These are phyloP conservation scores for Gambusia affinis DNA, from an alignment of 2,113 vertebrate genomes.

Conservation along the genomic window DNA sequence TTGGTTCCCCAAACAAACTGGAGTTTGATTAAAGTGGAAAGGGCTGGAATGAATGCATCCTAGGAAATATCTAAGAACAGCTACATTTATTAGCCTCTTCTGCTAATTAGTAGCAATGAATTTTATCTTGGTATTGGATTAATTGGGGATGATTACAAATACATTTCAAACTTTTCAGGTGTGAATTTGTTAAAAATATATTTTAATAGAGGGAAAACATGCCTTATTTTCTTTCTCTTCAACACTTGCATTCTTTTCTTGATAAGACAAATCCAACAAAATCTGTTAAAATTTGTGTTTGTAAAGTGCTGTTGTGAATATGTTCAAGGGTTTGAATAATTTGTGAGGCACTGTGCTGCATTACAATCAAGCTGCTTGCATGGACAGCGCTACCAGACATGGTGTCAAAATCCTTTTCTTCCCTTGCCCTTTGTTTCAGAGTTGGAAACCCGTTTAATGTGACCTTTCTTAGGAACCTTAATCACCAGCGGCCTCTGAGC, in stretches of 20 bases:
- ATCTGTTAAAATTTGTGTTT: not conserved
- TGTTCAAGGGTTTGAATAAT: not conserved
- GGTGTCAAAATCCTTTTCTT: conserved; percentile 28
- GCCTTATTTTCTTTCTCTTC: not conserved
- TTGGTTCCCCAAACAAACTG: no score
- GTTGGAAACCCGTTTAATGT: conserved; percentile 21
- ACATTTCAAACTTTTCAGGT: no score
- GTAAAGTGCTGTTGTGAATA: not conserved
- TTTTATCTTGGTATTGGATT: no score
- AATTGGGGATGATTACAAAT: no score
- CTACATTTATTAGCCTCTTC: no score
- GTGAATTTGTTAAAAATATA: no score
- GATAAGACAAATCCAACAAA: not conserved
- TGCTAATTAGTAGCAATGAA: no score
- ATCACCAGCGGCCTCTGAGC: conserved; percentile 40
- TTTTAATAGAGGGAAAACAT: not conserved
- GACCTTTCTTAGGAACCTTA: conserved; percentile 49
- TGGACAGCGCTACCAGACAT: not conserved
- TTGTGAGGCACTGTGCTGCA: not conserved
- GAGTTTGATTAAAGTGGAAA: no score
- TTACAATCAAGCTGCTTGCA: conserved; percentile 4
- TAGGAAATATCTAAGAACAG: no score
- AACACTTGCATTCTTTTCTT: not conserved
- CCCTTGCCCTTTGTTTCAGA: conserved; percentile 20
- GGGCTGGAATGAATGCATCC: no score